Evolutionary conservation across 2,797 vertebrate species (phyloP), one percentile per base, ranked within the genome.

Genomic region (Corythornis leucogaster): DNA sequence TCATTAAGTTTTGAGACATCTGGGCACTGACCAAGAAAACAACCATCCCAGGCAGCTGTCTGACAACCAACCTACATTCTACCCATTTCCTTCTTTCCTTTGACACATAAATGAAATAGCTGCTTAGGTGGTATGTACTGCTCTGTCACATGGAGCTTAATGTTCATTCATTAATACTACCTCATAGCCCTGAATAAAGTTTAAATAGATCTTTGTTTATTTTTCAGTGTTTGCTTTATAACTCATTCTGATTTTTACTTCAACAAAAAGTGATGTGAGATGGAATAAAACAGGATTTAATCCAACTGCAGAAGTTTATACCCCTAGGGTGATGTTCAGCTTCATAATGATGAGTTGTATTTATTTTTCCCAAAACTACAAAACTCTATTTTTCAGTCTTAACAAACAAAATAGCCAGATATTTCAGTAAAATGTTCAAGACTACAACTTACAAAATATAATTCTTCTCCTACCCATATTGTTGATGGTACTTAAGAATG

Each of bases 151-250:
- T 6, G 38, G n/a, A 54, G 54, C 26, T 66, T 76, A 62, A 46
- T 9, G 15, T 21, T 59, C 38, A 40, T 45, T 85, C 6, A 10
- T 42, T 73, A 88, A 54, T 21, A 40, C 11, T 51, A 4, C 45
- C 53, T 84, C 48, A 81, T 4, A 69, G 28, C 28, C 66, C 31
- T 63, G 28, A 88, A 58, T 79, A 79, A 81, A 80, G 24, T 38
- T 85, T 30, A 88, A 92, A 59, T 42, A 88, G 30, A 63, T 50
- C 8, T 75, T 67, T 74, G 6, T 61, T 83, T 84, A 18, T 46
- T 58, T 89, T 92, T 75, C 38, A 68, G 16, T 83, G n/a, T 64
- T 94, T 86, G 46, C 35, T 81, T 84, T 79, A 43, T 73, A 74
- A 84, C 31, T 76, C 0, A 1, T 62, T 86, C 63, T 69, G 31